Conservation (phyloP, 1,140 invertebrate species). For the Bradynema listronoti region DNA sequence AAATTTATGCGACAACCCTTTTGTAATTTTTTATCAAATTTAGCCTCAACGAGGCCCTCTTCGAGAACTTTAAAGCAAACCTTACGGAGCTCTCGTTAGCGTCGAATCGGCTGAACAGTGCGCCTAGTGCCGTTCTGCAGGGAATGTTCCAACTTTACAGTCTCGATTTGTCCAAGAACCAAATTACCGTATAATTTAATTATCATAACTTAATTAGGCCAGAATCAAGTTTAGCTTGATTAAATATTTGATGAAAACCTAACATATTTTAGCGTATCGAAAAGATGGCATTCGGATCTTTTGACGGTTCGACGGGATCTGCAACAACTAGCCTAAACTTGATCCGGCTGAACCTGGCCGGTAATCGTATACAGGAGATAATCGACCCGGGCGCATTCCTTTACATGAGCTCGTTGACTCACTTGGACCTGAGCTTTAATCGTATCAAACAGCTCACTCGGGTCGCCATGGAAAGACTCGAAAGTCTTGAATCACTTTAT, state of each 20-base stretch:
- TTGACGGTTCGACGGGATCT: conserved; percentile 11
- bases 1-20: too few species aligned
- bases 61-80: conserved; percentile 34
- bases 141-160: conserved; percentile 28
- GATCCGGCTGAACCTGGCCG: conserved; percentile 32
- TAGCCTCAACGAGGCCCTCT: conserved; percentile 25
- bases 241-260: too few species aligned
- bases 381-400: conserved; percentile 27
- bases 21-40: conserved; percentile 11
- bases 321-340: conserved; percentile 10
- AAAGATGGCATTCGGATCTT: conserved; percentile 40
- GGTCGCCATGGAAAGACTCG: conserved; percentile 26
- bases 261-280: too few species aligned
- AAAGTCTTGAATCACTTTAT: conserved; percentile 26
- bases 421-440: conserved; percentile 35
- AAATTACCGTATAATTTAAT: too few species aligned
- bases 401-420: conserved; percentile 21
- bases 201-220: too few species aligned
- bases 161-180: conserved; percentile 33
- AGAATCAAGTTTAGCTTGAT: too few species aligned
- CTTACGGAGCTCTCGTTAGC: conserved; percentile 32
- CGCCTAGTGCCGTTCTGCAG: conserved; percentile 19
- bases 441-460: conserved; percentile 21
- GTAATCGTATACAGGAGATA: conserved; percentile 35
- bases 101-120: conserved; percentile 24